Percentiles rank a stretch among this genome's conserved stretches.
Conservation (phyloP, 2,888 invertebrate species). For the Cepaea hortensis region DNA sequence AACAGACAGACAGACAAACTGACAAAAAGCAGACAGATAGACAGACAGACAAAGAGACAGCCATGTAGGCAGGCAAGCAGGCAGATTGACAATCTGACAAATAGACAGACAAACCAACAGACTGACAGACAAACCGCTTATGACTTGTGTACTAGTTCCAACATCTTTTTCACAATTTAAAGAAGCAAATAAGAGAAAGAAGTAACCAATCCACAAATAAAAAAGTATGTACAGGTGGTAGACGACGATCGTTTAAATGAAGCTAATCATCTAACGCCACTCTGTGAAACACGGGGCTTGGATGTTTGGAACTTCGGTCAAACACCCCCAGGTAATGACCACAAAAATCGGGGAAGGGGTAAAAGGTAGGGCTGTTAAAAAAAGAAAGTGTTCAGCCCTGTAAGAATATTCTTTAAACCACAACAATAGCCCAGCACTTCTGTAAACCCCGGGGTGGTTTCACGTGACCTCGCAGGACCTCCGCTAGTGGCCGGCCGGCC, state of each 20-base stretch:
- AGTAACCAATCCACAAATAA: not conserved
- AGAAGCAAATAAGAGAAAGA: not conserved
- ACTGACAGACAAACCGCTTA: not conserved
- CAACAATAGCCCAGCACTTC: not conserved
- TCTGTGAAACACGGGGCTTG: not conserved
- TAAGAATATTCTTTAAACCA: not conserved
- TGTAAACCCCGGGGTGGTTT: not conserved
- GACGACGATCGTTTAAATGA: not conserved
- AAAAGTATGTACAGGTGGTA: slow-evolving; percentile 17
- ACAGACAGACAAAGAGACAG: not conserved
- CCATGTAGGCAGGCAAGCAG: not conserved
- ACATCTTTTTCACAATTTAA: not conserved
- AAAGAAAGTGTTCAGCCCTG: not conserved
- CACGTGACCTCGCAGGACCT: slow-evolving; percentile 30
- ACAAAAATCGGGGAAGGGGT: not conserved
- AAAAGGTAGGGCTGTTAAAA: not conserved
- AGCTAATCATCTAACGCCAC: not conserved
- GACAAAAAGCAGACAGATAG: not conserved
- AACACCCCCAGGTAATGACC: not conserved
- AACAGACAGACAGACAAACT: no score
- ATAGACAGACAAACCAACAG: not conserved
- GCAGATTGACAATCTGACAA: not conserved
- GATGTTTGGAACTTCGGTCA: not conserved
- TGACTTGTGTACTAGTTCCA: no score
- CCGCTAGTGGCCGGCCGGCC: slow-evolving; percentile 35